These are phyloP conservation scores for Trachythela sp. DNA, from an alignment of 64 coral and sea anemone species.

Conservation along the genomic window DNA sequence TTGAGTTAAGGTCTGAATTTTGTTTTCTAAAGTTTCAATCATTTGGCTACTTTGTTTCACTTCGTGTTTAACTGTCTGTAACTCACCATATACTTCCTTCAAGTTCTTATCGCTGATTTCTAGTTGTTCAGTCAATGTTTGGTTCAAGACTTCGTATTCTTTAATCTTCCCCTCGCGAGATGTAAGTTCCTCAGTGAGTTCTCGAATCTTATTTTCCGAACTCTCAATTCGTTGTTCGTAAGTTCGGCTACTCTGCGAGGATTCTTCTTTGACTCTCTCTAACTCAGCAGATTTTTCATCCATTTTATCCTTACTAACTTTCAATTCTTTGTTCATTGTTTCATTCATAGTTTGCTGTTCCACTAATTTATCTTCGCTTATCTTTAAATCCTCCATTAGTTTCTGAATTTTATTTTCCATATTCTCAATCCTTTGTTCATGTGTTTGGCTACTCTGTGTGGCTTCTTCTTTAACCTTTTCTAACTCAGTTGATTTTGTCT, in stretches of 20 bases:
- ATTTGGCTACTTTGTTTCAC: too few relatives aligned
- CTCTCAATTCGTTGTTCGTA: neutral
- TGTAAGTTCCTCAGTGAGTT: neutral
- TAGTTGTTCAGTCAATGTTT: too few relatives aligned
- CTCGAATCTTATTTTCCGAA: too few relatives aligned
- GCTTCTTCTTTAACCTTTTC: neutral
- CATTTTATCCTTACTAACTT: neutral
- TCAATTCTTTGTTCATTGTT: neutral
- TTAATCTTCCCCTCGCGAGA: neutral
- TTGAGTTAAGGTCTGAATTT: neutral
- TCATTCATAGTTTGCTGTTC: too few relatives aligned
- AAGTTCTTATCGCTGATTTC: too few relatives aligned
- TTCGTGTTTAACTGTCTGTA: too few relatives aligned
- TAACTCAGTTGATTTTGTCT: neutral
- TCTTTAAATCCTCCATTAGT: neutral
- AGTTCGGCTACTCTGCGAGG: too few relatives aligned
- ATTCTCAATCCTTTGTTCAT: neutral
- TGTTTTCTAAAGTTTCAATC: too few relatives aligned
- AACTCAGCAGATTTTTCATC: neutral
- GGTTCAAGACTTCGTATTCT: neutral
- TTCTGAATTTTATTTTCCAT: neutral
- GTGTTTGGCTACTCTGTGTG: neutral
- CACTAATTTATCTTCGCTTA: neutral
- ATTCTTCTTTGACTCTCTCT: neutral
- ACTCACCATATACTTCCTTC: too few relatives aligned